phyloP scores from a whole-genome alignment of 2,113 vertebrate species.

The Daphoenositta chrysoptera region DNA sequence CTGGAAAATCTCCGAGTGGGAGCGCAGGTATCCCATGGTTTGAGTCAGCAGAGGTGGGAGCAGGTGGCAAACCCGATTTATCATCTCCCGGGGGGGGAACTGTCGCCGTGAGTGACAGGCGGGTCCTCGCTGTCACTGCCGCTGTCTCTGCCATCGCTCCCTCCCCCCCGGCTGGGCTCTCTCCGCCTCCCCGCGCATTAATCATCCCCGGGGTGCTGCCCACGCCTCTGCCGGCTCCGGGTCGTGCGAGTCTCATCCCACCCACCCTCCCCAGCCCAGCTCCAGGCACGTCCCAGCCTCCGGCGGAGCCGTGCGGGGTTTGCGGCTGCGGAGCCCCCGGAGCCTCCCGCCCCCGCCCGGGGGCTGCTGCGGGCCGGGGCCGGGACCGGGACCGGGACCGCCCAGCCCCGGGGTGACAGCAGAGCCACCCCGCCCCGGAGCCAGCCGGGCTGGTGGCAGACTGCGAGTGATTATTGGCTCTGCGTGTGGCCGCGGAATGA shows the following conservation, averaged over 20 bases:
- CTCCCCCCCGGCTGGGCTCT: background rate
- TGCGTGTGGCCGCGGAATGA: background rate
- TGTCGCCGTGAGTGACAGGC: background rate
- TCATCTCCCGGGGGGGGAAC: background rate
- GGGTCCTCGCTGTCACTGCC: background rate
- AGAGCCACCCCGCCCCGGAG: background rate
- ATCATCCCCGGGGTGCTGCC: background rate
- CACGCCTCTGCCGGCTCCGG: constrained; percentile 25
- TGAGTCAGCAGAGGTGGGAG: constrained; percentile 2
- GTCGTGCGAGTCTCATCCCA: constrained; percentile 11
- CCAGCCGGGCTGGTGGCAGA: background rate
- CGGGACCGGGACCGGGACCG: too few species aligned
- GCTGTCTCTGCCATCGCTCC: background rate
- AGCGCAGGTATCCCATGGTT: background rate
- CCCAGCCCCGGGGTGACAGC: background rate
- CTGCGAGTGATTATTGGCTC: background rate
- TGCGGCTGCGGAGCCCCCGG: background rate
- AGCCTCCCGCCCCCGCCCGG: background rate
- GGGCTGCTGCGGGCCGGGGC: background rate
- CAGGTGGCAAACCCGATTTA: background rate
- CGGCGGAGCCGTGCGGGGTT: background rate
- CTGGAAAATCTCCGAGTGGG: background rate
- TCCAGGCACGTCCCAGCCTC: constrained; percentile 2
- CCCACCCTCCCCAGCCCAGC: background rate
- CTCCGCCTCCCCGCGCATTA: background rate